Percentiles rank a stretch among this genome's conserved stretches.
Conservation (phyloP, 2,113 vertebrate species). For the Mirounga angustirostris region DNA sequence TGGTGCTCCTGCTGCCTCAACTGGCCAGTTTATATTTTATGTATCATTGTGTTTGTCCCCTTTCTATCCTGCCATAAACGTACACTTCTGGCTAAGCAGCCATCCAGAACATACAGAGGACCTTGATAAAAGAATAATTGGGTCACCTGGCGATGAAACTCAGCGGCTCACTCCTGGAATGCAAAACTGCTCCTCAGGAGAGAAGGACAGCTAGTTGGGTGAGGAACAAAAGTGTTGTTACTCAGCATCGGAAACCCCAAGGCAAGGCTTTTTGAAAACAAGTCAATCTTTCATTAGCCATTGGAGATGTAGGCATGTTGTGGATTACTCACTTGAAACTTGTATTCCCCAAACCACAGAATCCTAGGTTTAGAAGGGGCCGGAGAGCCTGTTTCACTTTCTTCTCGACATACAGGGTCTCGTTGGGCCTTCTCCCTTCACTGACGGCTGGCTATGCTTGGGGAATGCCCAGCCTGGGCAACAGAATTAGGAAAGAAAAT, state of each 20-base stretch:
- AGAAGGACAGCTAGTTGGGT: background rate
- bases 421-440: background rate
- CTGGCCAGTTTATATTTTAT: background rate
- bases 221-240: background rate
- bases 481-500: background rate
- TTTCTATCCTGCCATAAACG: background rate
- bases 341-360: background rate
- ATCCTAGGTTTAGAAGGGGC: background rate
- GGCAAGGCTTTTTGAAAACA: background rate
- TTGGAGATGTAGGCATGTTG: background rate
- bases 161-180: background rate
- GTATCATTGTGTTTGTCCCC: background rate
- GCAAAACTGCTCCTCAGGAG: too few species aligned
- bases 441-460: too few species aligned
- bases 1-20: background rate
- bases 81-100: background rate
- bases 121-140: background rate
- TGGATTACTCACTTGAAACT: background rate
- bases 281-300: background rate
- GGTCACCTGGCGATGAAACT: background rate
- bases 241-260: background rate
- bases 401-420: background rate
- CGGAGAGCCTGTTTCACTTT: background rate
- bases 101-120: background rate
- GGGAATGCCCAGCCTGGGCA: background rate